Percentiles rank a stretch among this genome's conserved stretches.
phyloP scores from a whole-genome alignment of 2,888 invertebrate species.

The Callyntrura guangdongensis region DNA sequence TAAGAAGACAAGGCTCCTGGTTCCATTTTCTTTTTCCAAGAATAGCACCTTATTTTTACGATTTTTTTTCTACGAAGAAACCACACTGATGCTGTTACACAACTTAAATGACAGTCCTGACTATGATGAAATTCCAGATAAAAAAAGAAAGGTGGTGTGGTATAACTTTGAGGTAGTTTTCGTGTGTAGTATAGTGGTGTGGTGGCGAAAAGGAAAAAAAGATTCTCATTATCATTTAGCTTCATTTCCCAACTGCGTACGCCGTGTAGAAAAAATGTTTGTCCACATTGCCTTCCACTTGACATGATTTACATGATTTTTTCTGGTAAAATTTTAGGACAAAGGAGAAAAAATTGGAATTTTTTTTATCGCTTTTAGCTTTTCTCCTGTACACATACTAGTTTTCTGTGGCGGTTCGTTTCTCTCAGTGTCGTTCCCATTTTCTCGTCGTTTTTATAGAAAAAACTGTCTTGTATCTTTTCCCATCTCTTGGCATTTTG shows the following conservation, averaged over 20 bases:
- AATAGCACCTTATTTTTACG: too few relatives aligned
- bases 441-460: conserved; percentile 20
- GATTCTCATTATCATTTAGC: conserved; percentile 50
- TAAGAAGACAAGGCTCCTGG: too few relatives aligned
- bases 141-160: not conserved
- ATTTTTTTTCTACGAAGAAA: too few relatives aligned
- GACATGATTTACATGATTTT: conserved; percentile 70
- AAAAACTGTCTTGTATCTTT: conserved; percentile 65
- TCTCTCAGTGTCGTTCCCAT: conserved; percentile 20
- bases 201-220: not conserved
- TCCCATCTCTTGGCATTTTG: conserved; percentile 72
- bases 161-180: not conserved
- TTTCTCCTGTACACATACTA: conserved; percentile 5
- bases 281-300: conserved; percentile 31
- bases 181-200: not conserved
- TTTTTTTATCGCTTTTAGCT: conserved; percentile 44
- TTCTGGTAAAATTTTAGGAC: conserved; percentile 14
- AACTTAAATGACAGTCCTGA: not conserved
- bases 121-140: not conserved
- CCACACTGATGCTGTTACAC: not conserved
- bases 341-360: conserved; percentile 10
- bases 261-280: not conserved
- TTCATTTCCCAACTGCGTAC: not conserved
- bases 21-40: too few relatives aligned
- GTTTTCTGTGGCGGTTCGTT: conserved; percentile 3